A percentile compares a stretch with the other conserved stretches of the same genome.
Conservation (phyloP, 2,113 vertebrate genomes). For the Puffinus mauretanicus region DNA sequence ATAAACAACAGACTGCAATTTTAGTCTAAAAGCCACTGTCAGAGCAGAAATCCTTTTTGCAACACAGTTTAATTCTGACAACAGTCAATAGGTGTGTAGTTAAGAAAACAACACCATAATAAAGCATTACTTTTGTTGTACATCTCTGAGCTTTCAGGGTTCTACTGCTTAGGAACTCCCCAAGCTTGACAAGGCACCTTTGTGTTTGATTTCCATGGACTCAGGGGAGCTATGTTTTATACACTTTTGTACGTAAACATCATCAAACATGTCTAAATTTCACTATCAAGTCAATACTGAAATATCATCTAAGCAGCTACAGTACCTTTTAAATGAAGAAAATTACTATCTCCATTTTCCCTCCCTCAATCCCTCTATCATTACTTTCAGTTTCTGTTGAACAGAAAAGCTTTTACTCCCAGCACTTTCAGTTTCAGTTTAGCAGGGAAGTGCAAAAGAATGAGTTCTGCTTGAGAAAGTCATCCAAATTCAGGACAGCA, state of each 20-base stretch:
- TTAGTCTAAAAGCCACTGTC: neutral
- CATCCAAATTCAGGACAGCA: neutral
- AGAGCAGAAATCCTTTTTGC: neutral
- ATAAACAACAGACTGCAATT: neutral
- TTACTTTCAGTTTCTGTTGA: slow-evolving; percentile 37
- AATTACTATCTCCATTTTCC: neutral
- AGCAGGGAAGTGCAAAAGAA: neutral
- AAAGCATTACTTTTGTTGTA: neutral
- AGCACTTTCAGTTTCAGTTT: slow-evolving; percentile 53
- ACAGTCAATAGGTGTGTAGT: neutral
- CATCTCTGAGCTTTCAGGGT: neutral
- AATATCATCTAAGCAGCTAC: neutral
- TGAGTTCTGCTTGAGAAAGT: neutral
- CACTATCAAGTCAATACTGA: neutral
- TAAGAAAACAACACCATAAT: neutral
- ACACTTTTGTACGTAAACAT: neutral
- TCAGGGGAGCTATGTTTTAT: neutral
- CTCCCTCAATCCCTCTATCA: neutral
- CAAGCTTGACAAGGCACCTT: neutral
- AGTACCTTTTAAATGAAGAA: neutral
- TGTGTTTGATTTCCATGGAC: neutral
- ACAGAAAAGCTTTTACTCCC: neutral
- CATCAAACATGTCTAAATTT: neutral
- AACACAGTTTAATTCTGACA: neutral
- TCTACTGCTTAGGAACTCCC: neutral